Percentiles rank a stretch among this genome's conserved stretches.
These are phyloP conservation scores for Solenopsis invicta DNA, from an alignment of 1,140 invertebrate genomes.

Conservation along the genomic window DNA sequence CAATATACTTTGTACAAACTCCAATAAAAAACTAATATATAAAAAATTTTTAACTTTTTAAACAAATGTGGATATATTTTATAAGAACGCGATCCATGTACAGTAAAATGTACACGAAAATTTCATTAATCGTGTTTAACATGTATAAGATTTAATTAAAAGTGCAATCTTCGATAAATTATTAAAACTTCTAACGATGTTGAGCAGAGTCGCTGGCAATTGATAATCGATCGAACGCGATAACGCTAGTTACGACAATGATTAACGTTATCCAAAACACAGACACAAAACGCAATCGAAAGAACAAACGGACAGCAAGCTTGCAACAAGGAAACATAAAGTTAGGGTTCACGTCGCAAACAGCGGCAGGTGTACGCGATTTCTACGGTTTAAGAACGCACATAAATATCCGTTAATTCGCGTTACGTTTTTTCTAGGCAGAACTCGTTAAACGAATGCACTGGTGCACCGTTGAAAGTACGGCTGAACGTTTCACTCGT, in stretches of 20 bases:
- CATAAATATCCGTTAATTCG: slow-evolving; percentile 46
- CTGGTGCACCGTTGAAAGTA: slow-evolving; percentile 8
- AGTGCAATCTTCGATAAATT: slow-evolving; percentile 7
- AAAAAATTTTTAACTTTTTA: not conserved
- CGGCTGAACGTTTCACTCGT: slow-evolving; percentile 32
- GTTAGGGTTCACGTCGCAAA: slow-evolving; percentile 63
- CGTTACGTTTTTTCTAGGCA: slow-evolving; percentile 7
- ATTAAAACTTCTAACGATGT: slow-evolving; percentile 4
- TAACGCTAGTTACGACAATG: not conserved
- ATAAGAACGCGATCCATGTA: not conserved
- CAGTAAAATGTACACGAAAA: not conserved
- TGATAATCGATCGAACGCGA: slow-evolving; percentile 24
- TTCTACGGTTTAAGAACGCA: slow-evolving; percentile 44
- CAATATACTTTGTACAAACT: not conserved
- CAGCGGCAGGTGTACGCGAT: slow-evolving; percentile 57
- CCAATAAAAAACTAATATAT: not conserved
- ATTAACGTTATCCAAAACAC: slow-evolving; percentile 57
- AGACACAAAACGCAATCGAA: slow-evolving; percentile 66
- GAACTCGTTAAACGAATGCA: slow-evolving; percentile 58
- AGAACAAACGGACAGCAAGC: slow-evolving; percentile 71
- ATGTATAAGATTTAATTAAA: not conserved
- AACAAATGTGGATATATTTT: not conserved
- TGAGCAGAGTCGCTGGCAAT: slow-evolving; percentile 6
- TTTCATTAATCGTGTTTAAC: not conserved
- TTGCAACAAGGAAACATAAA: slow-evolving; percentile 69